Evolutionary conservation across 2,797 vertebrate species (phyloP).

Genomic region (Novumbra hubbsi): DNA sequence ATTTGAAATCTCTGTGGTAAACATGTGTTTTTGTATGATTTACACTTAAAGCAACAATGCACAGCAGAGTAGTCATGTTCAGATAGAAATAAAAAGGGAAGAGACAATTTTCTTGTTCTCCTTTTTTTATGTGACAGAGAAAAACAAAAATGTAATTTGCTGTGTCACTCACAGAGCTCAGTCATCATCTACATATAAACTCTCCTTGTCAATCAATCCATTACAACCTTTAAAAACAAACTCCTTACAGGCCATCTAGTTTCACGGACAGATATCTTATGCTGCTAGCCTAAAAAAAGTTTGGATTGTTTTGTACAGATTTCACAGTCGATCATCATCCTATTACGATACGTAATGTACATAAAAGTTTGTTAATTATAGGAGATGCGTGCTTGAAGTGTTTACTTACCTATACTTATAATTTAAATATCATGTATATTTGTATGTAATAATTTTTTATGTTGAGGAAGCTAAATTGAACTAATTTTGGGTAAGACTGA

Average conservation of each 20-base stretch:
- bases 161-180: constrained; percentile 3
- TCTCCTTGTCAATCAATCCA: constrained; percentile 24
- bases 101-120: background rate
- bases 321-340: constrained; percentile 47
- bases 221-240: constrained; percentile 28
- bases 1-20: background rate
- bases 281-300: constrained; percentile 68
- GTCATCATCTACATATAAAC: constrained; percentile 3
- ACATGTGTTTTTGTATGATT: background rate
- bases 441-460: constrained; percentile 48
- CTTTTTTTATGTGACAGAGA: background rate
- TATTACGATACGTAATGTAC: constrained; percentile 62
- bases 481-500: constrained; percentile 20
- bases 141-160: background rate
- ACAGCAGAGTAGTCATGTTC: constrained; percentile 4
- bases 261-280: constrained; percentile 59
- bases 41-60: background rate
- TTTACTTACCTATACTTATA: constrained; percentile 60
- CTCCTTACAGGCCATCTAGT: constrained; percentile 40
- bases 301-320: constrained; percentile 59
- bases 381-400: constrained; percentile 55
- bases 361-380: constrained; percentile 57
- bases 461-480: constrained; percentile 26
- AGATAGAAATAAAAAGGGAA: background rate
- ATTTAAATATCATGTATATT: constrained; percentile 64